Conservation (phyloP, 2,888 invertebrate genomes). For the Schizaphis graminum region DNA sequence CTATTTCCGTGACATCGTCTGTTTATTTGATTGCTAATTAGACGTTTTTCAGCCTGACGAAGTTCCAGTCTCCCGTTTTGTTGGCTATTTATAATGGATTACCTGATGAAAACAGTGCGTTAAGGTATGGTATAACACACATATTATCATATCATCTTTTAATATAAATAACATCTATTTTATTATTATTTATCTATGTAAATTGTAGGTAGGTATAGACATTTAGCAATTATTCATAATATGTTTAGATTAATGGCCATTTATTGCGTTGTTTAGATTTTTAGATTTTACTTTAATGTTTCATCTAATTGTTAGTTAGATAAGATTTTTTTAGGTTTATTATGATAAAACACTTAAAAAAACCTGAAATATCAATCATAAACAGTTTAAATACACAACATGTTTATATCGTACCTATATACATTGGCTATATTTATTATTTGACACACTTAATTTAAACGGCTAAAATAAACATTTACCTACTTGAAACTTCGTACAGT, state of each 20-base stretch:
- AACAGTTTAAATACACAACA: background rate
- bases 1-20: background rate
- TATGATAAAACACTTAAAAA: background rate
- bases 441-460: background rate
- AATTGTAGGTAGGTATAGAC: background rate
- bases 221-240: background rate
- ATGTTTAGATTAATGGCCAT: background rate
- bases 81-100: background rate
- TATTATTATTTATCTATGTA: background rate
- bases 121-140: background rate
- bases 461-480: background rate
- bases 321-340: background rate
- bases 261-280: background rate
- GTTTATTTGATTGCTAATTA: background rate
- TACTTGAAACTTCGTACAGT: background rate
- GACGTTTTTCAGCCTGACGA: background rate
- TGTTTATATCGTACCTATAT: background rate
- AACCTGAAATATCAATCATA: background rate
- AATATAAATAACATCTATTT: background rate
- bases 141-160: background rate
- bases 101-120: background rate
- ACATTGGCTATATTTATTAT: background rate
- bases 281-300: background rate
- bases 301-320: background rate
- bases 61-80: rapidly evolving